Conservation (phyloP, 2,888 invertebrate genomes). For the Chrysomela aeneicollis region DNA sequence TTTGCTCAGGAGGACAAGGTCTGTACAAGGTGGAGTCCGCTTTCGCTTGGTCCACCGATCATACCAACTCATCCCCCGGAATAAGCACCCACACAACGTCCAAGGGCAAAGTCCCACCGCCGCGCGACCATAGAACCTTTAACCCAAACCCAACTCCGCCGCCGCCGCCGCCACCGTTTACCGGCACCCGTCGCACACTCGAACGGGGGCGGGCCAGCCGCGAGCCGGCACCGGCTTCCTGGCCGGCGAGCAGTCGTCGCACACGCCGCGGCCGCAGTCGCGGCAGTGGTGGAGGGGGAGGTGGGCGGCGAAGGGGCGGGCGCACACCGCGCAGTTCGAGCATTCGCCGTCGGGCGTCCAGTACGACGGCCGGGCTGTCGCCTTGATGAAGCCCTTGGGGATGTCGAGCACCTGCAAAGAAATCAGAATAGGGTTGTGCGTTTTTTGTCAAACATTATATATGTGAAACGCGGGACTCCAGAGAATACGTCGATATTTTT, state of each 20-base stretch:
- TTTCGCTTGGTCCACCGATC: too few species aligned
- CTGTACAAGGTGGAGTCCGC: too few species aligned
- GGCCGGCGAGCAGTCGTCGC: constrained; percentile 67
- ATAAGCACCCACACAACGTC: too few species aligned
- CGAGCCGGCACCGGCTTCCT: constrained; percentile 74
- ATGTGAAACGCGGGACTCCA: too few species aligned
- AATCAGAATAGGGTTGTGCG: too few species aligned
- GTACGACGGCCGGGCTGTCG: constrained; percentile 77
- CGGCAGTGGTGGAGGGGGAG: constrained; percentile 73
- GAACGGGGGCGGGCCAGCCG: constrained; percentile 76
- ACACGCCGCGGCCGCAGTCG: constrained; percentile 76
- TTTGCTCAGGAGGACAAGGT: too few species aligned
- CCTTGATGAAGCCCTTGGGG: constrained; percentile 80
- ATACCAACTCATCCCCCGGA: too few species aligned
- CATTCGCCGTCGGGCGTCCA: constrained; percentile 82
- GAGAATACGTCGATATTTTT: too few species aligned
- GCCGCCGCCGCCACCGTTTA: constrained; percentile 11
- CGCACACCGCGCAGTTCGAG: constrained; percentile 72
- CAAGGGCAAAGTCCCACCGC: too few species aligned
- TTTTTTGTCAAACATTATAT: too few species aligned
- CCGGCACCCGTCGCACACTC: constrained; percentile 76
- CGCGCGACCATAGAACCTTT: too few species aligned
- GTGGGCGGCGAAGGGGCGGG: constrained; percentile 65
- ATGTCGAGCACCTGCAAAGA: constrained; percentile 64
- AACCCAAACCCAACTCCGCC: not conserved